Conservation (phyloP, 2,888 invertebrate genomes). For the Pegoplata infirma region DNA sequence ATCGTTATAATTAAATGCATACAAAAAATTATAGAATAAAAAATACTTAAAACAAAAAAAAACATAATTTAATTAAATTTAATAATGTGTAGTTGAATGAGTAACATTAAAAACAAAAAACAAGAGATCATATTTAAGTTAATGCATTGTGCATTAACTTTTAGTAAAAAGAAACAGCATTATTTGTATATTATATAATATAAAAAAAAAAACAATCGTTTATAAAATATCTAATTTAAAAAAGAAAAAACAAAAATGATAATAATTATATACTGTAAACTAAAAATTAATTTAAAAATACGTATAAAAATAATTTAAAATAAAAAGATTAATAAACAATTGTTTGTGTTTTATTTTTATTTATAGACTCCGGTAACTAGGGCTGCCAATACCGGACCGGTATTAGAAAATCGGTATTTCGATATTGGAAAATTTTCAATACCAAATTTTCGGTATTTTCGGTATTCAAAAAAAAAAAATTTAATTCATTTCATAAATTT, state of each 20-base stretch:
- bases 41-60: conserved; percentile 26
- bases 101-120: conserved; percentile 20
- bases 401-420: no score
- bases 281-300: conserved; percentile 65
- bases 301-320: conserved; percentile 62
- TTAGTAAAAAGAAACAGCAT: conserved; percentile 59
- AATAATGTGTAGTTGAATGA: conserved; percentile 56
- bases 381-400: no score
- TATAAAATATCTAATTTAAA: conserved; percentile 62
- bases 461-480: no score
- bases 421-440: no score
- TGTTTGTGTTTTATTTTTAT: conserved; percentile 13
- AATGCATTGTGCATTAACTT: conserved; percentile 57
- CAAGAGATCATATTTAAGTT: conserved; percentile 49
- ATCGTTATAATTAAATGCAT: conserved; percentile 49
- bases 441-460: no score
- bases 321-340: conserved; percentile 64
- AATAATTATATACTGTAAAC: conserved; percentile 65
- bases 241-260: conserved; percentile 62
- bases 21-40: conserved; percentile 27
- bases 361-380: no score
- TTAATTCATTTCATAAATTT: no score
- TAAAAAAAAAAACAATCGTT: no score
- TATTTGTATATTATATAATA: conserved; percentile 66
- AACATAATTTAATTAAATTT: conserved; percentile 43